Base-by-base conservation (phyloP, 2,888 invertebrate species). In the Epinotia nisella region DNA sequence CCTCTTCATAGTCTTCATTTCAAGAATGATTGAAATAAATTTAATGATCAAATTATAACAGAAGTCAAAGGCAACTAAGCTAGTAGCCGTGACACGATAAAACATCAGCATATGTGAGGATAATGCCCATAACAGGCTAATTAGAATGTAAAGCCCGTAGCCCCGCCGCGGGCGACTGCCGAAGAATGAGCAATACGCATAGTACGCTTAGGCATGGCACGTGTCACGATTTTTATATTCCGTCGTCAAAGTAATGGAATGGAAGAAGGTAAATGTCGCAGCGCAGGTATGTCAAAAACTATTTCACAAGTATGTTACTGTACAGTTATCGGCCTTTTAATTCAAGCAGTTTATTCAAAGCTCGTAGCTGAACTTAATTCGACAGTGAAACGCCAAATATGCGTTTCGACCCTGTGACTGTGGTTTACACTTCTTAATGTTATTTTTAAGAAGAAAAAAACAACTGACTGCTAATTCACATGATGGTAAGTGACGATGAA, bases 111-210 rank as follows among this genome's bases (percentile, higher is more conserved):
- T 78, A 78, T 78, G 74, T 80, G 76, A 80, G 78, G 80, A 80
- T 78, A 84, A 85, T 82, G 78, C 78, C 83, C 81, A 81, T 83
- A 81, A 75, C 80, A 80, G 82, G 78, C 84, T 85, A 84, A 90
- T 92, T 91, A 87, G 79, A 85, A 91, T 92, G 88, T 86, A 81
- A 78, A 81, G 78, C 86, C 81, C 85, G 85, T 87, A 82, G 64
- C 58, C 17, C 56, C 35, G 58, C 68, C 65, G 49, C 71, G 59
- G 35, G 65, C 45, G 58, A n/a, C 66, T 55, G 21, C 56, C 56
- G 51, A 61, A 39, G 51, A 64, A 73, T 73, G 59, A 58, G 41
- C 64, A 70, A 39, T 70, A 55, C 17, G 53, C 58, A 59, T 77
- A 79, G 82, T 75, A 75, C 72, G 80, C 80, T 81, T 76, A 78